Conservation (phyloP, 2,888 invertebrate genomes). For the Agriopis aurantiaria region DNA sequence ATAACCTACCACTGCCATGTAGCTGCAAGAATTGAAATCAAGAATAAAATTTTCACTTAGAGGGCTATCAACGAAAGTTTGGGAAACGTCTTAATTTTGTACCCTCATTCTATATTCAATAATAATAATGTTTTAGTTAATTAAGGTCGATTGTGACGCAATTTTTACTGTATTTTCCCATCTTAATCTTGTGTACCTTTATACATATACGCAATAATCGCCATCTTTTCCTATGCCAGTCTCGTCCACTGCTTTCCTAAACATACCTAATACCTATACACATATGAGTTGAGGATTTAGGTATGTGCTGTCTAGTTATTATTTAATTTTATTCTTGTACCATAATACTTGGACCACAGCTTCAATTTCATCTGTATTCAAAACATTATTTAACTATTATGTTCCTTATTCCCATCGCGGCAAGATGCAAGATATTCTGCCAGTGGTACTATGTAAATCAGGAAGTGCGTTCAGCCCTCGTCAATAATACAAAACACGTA, state of each 20-base stretch:
- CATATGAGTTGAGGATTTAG: too few species aligned
- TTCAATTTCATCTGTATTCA: conserved; percentile 29
- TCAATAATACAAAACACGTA: conserved; percentile 64
- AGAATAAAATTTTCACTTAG: too few species aligned
- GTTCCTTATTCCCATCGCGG: conserved; percentile 43
- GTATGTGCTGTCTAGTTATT: background rate
- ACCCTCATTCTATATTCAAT: too few species aligned
- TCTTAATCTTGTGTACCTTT: too few species aligned
- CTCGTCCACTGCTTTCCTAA: too few species aligned
- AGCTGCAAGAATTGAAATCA: background rate
- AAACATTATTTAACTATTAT: conserved; percentile 15
- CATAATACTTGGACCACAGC: conserved; percentile 30
- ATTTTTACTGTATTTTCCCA: too few species aligned
- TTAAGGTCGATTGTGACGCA: too few species aligned
- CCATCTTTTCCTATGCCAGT: too few species aligned
- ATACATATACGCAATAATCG: too few species aligned
- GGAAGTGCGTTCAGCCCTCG: conserved; percentile 63
- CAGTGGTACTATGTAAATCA: conserved; percentile 56
- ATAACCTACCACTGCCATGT: background rate
- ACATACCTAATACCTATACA: too few species aligned
- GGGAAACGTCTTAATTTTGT: background rate
- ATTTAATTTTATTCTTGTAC: background rate
- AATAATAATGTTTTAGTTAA: too few species aligned
- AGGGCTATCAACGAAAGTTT: background rate
- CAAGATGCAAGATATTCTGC: conserved; percentile 54